phyloP scores from a whole-genome alignment of 2,888 invertebrate species.

The Ypsolopha scabrella region DNA sequence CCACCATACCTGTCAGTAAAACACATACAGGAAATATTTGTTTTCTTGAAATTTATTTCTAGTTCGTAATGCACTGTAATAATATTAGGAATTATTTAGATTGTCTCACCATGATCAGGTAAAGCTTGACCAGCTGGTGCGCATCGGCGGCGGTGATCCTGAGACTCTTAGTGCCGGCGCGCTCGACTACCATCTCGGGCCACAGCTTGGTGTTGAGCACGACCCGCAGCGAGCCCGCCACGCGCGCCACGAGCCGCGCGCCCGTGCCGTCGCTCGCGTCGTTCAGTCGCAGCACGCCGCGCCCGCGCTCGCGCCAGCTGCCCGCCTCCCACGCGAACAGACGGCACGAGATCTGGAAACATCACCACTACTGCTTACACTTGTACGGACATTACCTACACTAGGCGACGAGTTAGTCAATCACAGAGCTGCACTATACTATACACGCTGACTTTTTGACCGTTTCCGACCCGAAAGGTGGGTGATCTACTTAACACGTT shows the following conservation, averaged over 20 bases:
- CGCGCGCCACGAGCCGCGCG: slow-evolving; percentile 89
- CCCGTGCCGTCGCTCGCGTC: slow-evolving; percentile 69
- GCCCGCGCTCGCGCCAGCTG: slow-evolving; percentile 92
- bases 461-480: too few relatives aligned
- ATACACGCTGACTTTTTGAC: too few relatives aligned
- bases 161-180: slow-evolving; percentile 88
- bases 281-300: slow-evolving; percentile 90
- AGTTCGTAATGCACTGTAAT: too few relatives aligned
- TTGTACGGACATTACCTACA: too few relatives aligned
- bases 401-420: too few relatives aligned
- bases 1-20: too few relatives aligned
- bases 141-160: slow-evolving; percentile 89
- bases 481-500: too few relatives aligned
- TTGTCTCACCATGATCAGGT: slow-evolving; percentile 79
- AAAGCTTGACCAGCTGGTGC: slow-evolving; percentile 86
- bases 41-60: neutral
- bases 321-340: slow-evolving; percentile 90
- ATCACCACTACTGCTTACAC: too few relatives aligned
- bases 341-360: slow-evolving; percentile 80
- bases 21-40: neutral
- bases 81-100: too few relatives aligned
- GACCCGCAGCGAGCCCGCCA: slow-evolving; percentile 89
- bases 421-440: too few relatives aligned
- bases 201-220: slow-evolving; percentile 94
- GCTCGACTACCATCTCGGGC: slow-evolving; percentile 92